Evolutionary conservation across 2,797 vertebrate genomes (phyloP).

Genomic region (Cryptoblepharus egeriae): DNA sequence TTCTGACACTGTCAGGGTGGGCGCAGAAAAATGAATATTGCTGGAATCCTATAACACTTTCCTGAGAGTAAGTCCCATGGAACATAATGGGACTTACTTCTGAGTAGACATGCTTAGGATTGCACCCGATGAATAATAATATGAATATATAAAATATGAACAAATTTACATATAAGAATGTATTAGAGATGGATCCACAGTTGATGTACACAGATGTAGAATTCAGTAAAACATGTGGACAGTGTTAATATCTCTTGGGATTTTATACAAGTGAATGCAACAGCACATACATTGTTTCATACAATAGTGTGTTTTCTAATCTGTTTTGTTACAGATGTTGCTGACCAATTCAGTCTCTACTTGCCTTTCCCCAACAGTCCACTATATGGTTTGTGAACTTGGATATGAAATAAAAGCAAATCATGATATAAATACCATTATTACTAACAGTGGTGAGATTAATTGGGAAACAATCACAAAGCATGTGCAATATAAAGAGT

Average conservation of each 20-base stretch:
- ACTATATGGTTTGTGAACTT: conserved; percentile 73
- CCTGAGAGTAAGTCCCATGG: too few species aligned
- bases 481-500: conserved; percentile 55
- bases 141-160: too few species aligned
- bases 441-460: conserved; percentile 65
- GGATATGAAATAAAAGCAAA: conserved; percentile 72
- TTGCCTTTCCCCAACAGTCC: conserved; percentile 77
- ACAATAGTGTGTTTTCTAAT: not conserved
- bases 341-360: conserved; percentile 51
- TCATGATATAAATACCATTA: conserved; percentile 58
- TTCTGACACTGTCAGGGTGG: too few species aligned
- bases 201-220: too few species aligned
- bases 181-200: too few species aligned
- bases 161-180: too few species aligned
- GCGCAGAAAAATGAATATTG: too few species aligned
- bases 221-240: too few species aligned
- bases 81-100: too few species aligned
- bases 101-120: too few species aligned
- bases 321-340: conserved; percentile 62
- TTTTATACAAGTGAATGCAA: not conserved
- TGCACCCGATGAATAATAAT: too few species aligned
- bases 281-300: not conserved
- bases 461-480: conserved; percentile 71
- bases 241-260: not conserved
- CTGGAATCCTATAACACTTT: too few species aligned